These are phyloP conservation scores for Mimachlamys varia DNA, from an alignment of 2,888 invertebrate genomes.

Conservation along the genomic window DNA sequence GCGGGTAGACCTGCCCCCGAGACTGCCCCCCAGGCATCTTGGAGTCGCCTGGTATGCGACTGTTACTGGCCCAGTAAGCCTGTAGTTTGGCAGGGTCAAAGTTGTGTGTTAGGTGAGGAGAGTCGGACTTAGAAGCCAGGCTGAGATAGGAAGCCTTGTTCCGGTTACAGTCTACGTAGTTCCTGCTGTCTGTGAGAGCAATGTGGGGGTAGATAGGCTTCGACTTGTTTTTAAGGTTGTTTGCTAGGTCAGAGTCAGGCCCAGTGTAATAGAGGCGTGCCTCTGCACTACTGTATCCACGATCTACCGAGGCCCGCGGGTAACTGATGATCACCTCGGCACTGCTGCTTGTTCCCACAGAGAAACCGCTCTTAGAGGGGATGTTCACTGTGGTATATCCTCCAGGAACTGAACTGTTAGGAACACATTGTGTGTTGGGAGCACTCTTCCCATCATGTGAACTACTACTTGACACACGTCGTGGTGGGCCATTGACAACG, in stretches of 20 bases:
- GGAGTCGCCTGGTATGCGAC: constrained; percentile 41
- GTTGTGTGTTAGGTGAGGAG: constrained; percentile 39
- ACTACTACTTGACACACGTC: constrained; percentile 4
- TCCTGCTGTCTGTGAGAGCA: constrained; percentile 42
- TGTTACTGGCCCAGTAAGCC: constrained; percentile 4
- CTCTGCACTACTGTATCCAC: constrained; percentile 43
- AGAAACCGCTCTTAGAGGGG: constrained; percentile 24
- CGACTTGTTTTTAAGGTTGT: background rate
- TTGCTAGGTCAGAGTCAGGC: background rate
- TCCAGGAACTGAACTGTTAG: background rate
- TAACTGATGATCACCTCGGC: constrained; percentile 44
- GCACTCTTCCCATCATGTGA: background rate
- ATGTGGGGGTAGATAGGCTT: constrained; percentile 37
- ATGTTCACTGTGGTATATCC: constrained; percentile 40
- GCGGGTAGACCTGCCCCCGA: constrained; percentile 67
- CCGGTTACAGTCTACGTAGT: constrained; percentile 48
- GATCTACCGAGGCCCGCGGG: constrained; percentile 10
- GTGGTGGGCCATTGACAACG: constrained; percentile 39
- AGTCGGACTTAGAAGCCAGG: constrained; percentile 55
- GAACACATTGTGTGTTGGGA: background rate
- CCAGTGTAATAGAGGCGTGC: constrained; percentile 39
- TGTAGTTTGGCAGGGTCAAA: background rate
- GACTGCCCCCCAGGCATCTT: constrained; percentile 56
- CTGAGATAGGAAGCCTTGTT: constrained; percentile 41
- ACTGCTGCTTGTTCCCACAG: constrained; percentile 36